A percentile compares a stretch with the other conserved stretches of the same genome.
These are phyloP conservation scores for Seira sanloemensis DNA, from an alignment of 2,888 invertebrate species.

Conservation along the genomic window DNA sequence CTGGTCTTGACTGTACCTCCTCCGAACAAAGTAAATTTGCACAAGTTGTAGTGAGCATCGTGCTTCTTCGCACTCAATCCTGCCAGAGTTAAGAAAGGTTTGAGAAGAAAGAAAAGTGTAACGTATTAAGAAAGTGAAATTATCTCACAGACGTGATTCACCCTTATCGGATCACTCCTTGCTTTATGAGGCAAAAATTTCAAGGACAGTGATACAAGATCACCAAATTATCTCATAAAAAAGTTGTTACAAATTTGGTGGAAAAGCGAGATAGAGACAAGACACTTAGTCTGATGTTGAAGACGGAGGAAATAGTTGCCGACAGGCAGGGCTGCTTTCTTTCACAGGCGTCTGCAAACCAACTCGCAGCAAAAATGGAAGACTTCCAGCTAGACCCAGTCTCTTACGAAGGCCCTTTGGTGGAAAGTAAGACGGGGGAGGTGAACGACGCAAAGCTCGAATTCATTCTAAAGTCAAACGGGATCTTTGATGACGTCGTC, in stretches of 20 bases:
- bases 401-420: constrained; percentile 3
- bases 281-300: background rate
- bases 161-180: background rate
- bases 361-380: background rate
- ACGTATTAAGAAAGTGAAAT: background rate
- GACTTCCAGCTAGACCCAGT: background rate
- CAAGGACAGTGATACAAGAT: background rate
- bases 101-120: constrained; percentile 1
- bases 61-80: background rate
- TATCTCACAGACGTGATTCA: background rate
- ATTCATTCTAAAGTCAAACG: constrained; percentile 41
- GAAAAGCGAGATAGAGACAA: background rate
- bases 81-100: background rate
- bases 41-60: background rate
- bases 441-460: constrained; percentile 45
- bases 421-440: constrained; percentile 34
- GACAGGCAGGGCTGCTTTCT: background rate
- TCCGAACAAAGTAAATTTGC: background rate
- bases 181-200: background rate
- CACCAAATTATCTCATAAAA: background rate
- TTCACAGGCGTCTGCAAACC: background rate
- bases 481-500: constrained; percentile 23
- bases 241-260: background rate
- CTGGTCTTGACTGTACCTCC: constrained; percentile 30
- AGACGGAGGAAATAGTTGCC: background rate